A percentile compares a stretch with the other conserved stretches of the same genome.
Conservation (phyloP, 1,140 invertebrate genomes). For the Drosophila navojoa region DNA sequence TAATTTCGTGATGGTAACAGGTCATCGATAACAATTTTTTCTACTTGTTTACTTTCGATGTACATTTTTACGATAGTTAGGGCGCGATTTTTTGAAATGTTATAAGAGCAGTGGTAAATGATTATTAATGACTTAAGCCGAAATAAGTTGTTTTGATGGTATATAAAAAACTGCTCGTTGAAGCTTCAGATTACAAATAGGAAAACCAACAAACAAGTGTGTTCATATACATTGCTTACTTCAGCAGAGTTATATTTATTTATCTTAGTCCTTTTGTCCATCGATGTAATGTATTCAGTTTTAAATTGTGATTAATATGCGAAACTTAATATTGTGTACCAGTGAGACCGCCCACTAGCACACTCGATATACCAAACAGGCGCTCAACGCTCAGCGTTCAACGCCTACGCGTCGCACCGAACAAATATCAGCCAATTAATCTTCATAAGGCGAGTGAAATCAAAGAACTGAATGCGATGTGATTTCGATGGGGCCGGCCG, state of each 20-base stretch:
- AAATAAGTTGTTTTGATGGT: not conserved
- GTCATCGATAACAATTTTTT: conserved; percentile 17
- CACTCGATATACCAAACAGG: conserved; percentile 47
- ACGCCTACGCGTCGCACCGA: conserved; percentile 29
- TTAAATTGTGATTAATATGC: conserved; percentile 77
- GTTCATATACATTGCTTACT: not conserved
- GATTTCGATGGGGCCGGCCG: conserved; percentile 52
- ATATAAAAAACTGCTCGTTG: no score
- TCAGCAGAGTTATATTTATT: not conserved
- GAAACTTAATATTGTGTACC: conserved; percentile 67
- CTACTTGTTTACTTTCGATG: conserved; percentile 3
- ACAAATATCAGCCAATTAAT: conserved; percentile 73
- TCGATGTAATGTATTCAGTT: conserved; percentile 68
- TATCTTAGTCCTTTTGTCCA: conserved; percentile 36
- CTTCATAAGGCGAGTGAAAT: conserved; percentile 73
- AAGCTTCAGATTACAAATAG: no score
- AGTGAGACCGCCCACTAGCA: conserved; percentile 27
- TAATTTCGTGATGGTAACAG: conserved; percentile 11
- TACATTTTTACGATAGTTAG: not conserved
- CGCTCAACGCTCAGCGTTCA: not conserved
- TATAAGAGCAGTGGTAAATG: not conserved
- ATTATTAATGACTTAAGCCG: not conserved
- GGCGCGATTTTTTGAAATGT: conserved; percentile 14
- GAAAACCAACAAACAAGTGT: not conserved
- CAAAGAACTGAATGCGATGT: conserved; percentile 65